Evolutionary conservation across 2,113 vertebrate genomes (phyloP).

Genomic region (Barbus barbus): DNA sequence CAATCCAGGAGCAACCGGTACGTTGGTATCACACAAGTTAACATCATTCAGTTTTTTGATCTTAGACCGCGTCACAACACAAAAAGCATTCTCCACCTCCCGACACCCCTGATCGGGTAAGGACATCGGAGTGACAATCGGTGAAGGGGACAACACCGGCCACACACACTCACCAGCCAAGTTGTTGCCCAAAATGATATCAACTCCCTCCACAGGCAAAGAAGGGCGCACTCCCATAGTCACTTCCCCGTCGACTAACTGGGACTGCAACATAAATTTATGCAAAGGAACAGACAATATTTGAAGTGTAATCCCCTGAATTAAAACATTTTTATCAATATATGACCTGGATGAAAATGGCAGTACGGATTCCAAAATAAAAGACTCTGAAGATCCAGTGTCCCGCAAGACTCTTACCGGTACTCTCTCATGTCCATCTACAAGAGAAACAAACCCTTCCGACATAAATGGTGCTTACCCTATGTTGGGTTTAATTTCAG

Average conservation of each 20-base stretch:
- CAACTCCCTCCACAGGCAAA: too few species aligned
- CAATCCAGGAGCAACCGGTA: not conserved
- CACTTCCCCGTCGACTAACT: too few species aligned
- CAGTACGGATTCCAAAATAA: not conserved
- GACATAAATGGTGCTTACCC: constrained; percentile 1
- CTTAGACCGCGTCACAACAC: not conserved
- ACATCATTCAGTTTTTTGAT: too few species aligned
- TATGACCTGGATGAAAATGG: not conserved
- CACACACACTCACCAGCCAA: not conserved
- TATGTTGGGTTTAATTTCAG: not conserved
- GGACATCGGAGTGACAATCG: not conserved
- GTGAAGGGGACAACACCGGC: not conserved
- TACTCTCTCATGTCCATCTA: too few species aligned
- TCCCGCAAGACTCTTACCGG: too few species aligned
- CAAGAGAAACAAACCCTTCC: too few species aligned
- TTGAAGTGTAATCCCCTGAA: not conserved
- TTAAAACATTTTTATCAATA: not conserved
- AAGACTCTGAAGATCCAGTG: too few species aligned
- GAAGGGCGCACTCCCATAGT: too few species aligned
- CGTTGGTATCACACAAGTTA: not conserved
- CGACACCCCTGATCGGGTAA: not conserved
- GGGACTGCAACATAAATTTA: too few species aligned
- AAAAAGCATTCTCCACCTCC: not conserved
- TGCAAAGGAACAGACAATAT: too few species aligned
- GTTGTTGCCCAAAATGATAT: too few species aligned